Evolutionary conservation across 2,797 vertebrate species (phyloP).

Genomic region (Hippopotamyrus pictus): DNA sequence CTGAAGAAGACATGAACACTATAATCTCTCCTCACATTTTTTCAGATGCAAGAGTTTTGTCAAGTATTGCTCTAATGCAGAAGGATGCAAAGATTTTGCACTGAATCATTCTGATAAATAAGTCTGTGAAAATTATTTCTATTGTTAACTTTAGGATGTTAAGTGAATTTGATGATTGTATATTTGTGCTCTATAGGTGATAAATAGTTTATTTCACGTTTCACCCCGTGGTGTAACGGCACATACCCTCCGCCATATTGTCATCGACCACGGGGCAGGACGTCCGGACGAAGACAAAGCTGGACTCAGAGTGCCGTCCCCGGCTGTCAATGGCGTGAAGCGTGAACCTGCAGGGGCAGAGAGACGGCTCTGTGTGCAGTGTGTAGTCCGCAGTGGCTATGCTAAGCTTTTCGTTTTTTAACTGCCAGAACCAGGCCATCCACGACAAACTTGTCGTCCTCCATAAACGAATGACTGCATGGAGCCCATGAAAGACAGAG

Average conservation of each 20-base stretch:
- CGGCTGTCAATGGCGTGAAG: constrained; percentile 68
- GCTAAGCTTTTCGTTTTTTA: neutral
- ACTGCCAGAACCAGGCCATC: neutral
- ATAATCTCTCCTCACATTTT: neutral
- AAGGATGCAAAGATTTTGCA: neutral
- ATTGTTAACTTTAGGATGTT: neutral
- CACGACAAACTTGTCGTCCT: neutral
- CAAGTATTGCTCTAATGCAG: neutral
- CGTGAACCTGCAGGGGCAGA: constrained; percentile 58
- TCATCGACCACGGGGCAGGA: constrained; percentile 72
- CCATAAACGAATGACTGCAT: neutral
- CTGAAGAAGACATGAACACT: neutral
- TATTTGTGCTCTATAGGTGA: neutral
- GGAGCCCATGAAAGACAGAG: neutral
- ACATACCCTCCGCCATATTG: constrained; percentile 70
- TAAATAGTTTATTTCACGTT: neutral
- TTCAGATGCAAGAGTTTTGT: neutral
- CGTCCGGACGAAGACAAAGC: constrained; percentile 67
- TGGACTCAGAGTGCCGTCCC: constrained; percentile 69
- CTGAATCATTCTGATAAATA: neutral
- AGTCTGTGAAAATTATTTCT: neutral
- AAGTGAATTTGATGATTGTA: neutral
- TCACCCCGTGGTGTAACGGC: too few relatives aligned
- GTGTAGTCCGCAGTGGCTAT: neutral
- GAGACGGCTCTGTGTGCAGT: neutral